These are phyloP conservation scores for Acrobasis repandana DNA, from an alignment of 2,888 invertebrate species.

Conservation along the genomic window DNA sequence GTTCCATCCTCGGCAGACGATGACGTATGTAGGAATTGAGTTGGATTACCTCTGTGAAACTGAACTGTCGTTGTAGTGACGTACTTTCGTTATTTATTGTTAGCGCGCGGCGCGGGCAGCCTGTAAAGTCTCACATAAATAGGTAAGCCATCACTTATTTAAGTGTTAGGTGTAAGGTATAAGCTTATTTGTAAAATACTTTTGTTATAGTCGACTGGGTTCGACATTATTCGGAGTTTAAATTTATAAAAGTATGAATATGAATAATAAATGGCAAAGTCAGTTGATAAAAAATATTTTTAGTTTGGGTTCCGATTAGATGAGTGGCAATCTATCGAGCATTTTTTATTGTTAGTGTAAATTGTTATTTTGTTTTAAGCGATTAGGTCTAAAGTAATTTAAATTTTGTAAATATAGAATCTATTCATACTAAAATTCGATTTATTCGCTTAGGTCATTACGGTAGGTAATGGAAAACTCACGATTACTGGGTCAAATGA, in stretches of 20 bases:
- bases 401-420: slow-evolving; percentile 78
- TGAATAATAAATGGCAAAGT: slow-evolving; percentile 72
- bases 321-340: slow-evolving; percentile 78
- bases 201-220: slow-evolving; percentile 80
- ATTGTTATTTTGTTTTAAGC: slow-evolving; percentile 83
- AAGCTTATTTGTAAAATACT: slow-evolving; percentile 76
- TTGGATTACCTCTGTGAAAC: slow-evolving; percentile 69
- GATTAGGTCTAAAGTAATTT: slow-evolving; percentile 78
- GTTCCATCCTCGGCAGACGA: slow-evolving; percentile 42
- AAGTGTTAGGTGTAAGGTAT: slow-evolving; percentile 71
- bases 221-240: slow-evolving; percentile 81
- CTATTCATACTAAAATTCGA: slow-evolving; percentile 74
- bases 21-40: slow-evolving; percentile 66
- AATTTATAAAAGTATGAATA: slow-evolving; percentile 65
- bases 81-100: slow-evolving; percentile 61
- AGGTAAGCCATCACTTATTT: slow-evolving; percentile 67
- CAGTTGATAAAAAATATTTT: slow-evolving; percentile 73
- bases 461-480: slow-evolving; percentile 75
- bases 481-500: slow-evolving; percentile 74
- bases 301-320: slow-evolving; percentile 75
- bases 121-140: slow-evolving; percentile 56
- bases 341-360: slow-evolving; percentile 82
- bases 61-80: slow-evolving; percentile 61
- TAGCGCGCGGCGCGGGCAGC: slow-evolving; percentile 40
- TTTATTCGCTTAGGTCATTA: slow-evolving; percentile 72